Evolutionary conservation across 2,888 invertebrate species (phyloP).

Genomic region (Diloba caeruleocephala): DNA sequence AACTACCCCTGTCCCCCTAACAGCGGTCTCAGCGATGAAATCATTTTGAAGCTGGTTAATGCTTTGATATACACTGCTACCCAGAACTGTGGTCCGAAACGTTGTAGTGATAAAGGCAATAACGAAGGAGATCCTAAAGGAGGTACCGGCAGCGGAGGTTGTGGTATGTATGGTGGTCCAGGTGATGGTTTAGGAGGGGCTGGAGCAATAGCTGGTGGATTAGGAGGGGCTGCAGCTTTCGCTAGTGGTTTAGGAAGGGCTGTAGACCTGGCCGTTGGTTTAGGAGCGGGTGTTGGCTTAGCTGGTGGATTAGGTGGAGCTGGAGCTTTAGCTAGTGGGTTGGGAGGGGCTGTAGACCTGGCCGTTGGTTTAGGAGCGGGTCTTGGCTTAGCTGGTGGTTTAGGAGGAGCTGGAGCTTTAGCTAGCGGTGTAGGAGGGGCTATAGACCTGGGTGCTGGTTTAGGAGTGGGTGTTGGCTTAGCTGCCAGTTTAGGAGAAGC

Average conservation of each 20-base stretch:
- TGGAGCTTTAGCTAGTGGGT: conserved; percentile 3
- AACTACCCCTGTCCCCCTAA: conserved; percentile 16
- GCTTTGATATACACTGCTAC: conserved; percentile 73
- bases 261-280: conserved; percentile 10
- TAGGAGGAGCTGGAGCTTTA: too few species aligned
- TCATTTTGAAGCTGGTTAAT: conserved; percentile 75
- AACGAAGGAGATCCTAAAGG: conserved; percentile 11
- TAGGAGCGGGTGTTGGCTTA: conserved; percentile 6
- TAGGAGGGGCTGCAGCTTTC: neutral
- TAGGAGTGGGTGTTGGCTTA: conserved; percentile 10
- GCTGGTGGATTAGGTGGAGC: conserved; percentile 15
- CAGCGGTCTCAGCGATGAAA: conserved; percentile 65
- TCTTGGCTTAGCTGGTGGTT: conserved; percentile 6
- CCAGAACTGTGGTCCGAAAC: conserved; percentile 53
- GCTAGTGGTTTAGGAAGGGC: conserved; percentile 4
- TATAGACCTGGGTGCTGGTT: conserved; percentile 14
- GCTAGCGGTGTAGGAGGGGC: too few species aligned
- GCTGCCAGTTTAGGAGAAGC: too few species aligned
- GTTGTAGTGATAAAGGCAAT: neutral
- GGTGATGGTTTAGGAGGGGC: too few species aligned
- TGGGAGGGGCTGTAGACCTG: conserved; percentile 10
- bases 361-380: conserved; percentile 5
- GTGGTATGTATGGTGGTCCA: too few species aligned
- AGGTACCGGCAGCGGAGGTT: conserved; percentile 7
- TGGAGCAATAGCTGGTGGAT: too few species aligned